These are phyloP conservation scores for Bubo scandiacus DNA, from an alignment of 2,113 vertebrate genomes.

Conservation along the genomic window DNA sequence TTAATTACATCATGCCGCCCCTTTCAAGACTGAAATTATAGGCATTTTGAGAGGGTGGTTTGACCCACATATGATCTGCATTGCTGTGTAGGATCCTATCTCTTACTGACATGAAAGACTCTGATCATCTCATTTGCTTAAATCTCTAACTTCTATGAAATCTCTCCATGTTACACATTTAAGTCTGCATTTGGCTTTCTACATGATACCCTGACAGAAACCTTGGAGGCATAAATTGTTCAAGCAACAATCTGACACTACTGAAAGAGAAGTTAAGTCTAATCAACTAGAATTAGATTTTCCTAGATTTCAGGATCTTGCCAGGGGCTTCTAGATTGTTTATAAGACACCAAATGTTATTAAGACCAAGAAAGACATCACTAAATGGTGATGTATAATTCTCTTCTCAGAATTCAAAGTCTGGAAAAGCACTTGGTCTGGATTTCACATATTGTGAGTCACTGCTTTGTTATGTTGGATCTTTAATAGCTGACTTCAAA, in stretches of 20 bases:
- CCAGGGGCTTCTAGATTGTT: background rate
- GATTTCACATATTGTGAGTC: background rate
- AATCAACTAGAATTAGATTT: background rate
- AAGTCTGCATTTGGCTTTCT: background rate
- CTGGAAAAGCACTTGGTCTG: background rate
- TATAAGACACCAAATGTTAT: background rate
- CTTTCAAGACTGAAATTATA: background rate
- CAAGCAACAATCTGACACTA: background rate
- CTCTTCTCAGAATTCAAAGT: background rate
- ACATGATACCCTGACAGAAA: background rate
- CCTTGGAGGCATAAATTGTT: background rate
- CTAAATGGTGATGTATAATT: background rate
- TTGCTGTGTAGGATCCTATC: background rate
- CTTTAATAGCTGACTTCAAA: background rate
- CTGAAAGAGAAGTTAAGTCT: background rate
- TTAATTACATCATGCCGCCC: background rate
- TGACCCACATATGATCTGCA: background rate
- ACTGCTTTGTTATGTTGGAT: background rate
- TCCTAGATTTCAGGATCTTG: background rate
- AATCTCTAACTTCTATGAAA: background rate
- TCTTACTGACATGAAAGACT: background rate
- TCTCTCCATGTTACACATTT: background rate
- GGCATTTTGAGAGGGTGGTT: background rate
- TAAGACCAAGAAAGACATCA: background rate
- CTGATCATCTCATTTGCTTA: background rate